Evolutionary conservation across 2,113 vertebrate genomes (phyloP).

Genomic region (Mastomys coucha): DNA sequence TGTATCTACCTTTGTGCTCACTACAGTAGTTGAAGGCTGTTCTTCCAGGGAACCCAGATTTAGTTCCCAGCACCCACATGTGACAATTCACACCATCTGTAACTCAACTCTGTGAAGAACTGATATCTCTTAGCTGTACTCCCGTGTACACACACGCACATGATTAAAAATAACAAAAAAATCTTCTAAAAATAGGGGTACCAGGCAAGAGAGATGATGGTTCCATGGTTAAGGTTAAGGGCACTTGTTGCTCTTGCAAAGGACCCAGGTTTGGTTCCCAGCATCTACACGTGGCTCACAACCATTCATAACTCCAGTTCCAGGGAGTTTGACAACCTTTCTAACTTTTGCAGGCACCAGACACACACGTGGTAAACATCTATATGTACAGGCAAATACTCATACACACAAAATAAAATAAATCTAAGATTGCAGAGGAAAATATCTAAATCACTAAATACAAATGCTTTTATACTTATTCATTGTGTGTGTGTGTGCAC

Average conservation of each 20-base stretch:
- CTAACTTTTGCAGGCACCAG: background rate
- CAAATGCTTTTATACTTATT: background rate
- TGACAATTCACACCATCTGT: rapidly evolving
- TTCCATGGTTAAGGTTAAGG: background rate
- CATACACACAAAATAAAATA: background rate
- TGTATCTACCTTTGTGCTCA: too few relatives aligned
- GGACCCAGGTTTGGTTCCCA: background rate
- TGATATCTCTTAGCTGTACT: background rate
- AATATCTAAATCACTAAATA: background rate
- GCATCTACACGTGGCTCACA: background rate
- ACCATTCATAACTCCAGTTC: background rate
- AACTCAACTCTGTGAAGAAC: background rate
- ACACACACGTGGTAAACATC: background rate
- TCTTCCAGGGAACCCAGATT: background rate
- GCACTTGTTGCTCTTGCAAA: background rate
- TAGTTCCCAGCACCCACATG: background rate
- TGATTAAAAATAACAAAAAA: background rate
- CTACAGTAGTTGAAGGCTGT: background rate
- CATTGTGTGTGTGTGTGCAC: too few relatives aligned
- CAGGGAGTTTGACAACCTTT: background rate
- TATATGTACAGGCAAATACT: background rate
- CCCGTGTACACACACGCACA: background rate
- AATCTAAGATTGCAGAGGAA: background rate
- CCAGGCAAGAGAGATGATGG: background rate
- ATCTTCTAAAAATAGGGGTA: background rate